Conservation (phyloP, 1,140 invertebrate genomes). For the Megalonaias nervosa region DNA sequence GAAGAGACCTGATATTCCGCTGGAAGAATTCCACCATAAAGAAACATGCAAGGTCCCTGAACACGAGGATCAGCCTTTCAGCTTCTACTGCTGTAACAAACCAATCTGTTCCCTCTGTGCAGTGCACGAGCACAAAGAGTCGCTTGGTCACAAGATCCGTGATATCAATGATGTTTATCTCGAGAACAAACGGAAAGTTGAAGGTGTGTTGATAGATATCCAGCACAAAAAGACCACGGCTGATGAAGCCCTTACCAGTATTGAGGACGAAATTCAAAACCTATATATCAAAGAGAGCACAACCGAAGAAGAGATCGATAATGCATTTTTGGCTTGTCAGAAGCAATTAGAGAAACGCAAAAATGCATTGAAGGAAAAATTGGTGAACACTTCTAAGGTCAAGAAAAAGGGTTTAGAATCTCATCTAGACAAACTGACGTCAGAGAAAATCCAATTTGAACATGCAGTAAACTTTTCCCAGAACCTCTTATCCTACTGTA, state of each 20-base stretch:
- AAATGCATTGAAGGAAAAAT: conserved; percentile 38
- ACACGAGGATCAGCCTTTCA: conserved; percentile 37
- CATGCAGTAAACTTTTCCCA: conserved; percentile 41
- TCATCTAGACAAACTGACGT: conserved; percentile 38
- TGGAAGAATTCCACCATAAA: conserved; percentile 45
- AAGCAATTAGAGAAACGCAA: conserved; percentile 42
- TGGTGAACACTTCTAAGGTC: conserved; percentile 29
- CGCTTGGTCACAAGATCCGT: conserved; percentile 39
- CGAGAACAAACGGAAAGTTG: conserved; percentile 34
- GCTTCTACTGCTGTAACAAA: conserved; percentile 42
- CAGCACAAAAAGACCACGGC: conserved; percentile 21
- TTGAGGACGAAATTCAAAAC: conserved; percentile 37
- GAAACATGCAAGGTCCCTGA: conserved; percentile 39
- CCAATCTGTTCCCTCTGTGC: conserved; percentile 50
- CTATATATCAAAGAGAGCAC: conserved; percentile 34
- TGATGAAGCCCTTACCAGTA: conserved; percentile 31
- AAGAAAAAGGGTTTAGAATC: conserved; percentile 38
- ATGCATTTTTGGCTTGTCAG: conserved; percentile 32
- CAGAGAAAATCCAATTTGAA: conserved; percentile 33
- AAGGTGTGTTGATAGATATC: conserved; percentile 28
- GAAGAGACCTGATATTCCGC: conserved; percentile 24
- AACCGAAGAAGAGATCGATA: conserved; percentile 32
- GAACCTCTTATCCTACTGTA: conserved; percentile 34
- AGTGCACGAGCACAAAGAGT: conserved; percentile 37
- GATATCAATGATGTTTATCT: conserved; percentile 35